Evolutionary conservation across 53 echinoderm and acorn worm species (phyloP), one percentile per base, ranked within the genome.

Genomic region (Echinometra lucunter): DNA sequence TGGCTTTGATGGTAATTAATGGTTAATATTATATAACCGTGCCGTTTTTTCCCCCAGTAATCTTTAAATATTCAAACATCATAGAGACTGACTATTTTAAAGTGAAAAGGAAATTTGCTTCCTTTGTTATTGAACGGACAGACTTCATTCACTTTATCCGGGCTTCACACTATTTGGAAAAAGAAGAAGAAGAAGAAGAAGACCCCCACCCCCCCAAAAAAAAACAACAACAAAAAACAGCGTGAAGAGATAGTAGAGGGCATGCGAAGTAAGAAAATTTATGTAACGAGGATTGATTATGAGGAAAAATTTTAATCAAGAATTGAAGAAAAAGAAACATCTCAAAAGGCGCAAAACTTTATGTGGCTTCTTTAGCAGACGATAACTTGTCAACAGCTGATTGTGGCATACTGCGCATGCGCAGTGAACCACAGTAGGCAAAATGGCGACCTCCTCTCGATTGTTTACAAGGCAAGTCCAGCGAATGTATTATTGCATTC

Each of bases 391-490:
- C 44, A 92, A 92, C 92, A 92, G 92, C 92, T 80, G 92, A 92
- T 92, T 37, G 80, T 67, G 47, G 80, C 45, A 70, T 49, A 19
- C n/a, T 53, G 40, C 94, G 94, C 94, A 66, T 94, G 94, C 85
- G 58, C 85, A 83, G 27, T 94, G 42, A 82, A 60, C 93, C 44
- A 15, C 66, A 57, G n/a, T 66, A 94, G 44, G 49, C 85, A 94
- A 94, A 34, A 94, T 94, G 94, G 94, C 94, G 94, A 92, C 92
- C 70, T 74, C 92, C 92, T 74, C 92, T 53, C 34, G 75, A 5
- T 78, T 92, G 78, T 92, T 92, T 74, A 75, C 92, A 78, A 92
- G 92, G 37, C 75, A 47, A 55, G 44, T 80, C 32, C 91, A 45
- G 32, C 66, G 69, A 91, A 66, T 66, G 45, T 75, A 35, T 74